A percentile compares a stretch with the other conserved stretches of the same genome.
phyloP scores from a whole-genome alignment of 2,113 vertebrate species.

The Manacus vitellinus region DNA sequence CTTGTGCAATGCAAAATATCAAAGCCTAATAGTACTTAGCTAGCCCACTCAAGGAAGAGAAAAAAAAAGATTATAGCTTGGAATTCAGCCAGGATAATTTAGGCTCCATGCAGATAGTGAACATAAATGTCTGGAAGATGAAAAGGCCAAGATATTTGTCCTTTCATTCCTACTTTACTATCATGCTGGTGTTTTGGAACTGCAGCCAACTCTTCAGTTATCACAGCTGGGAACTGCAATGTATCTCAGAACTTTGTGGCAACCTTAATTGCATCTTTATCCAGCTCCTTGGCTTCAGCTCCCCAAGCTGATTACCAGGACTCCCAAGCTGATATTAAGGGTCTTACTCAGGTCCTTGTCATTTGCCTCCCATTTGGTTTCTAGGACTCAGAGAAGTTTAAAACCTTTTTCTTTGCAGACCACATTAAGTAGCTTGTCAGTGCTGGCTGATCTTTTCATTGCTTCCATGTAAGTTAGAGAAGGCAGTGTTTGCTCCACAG shows the following conservation, averaged over 20 bases:
- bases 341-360: neutral
- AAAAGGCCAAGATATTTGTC: conserved; percentile 34
- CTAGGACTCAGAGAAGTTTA: neutral
- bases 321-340: neutral
- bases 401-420: neutral
- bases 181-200: conserved; percentile 7
- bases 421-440: neutral
- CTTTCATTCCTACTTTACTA: conserved; percentile 17
- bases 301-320: neutral
- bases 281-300: neutral
- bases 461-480: neutral
- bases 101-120: conserved; percentile 16
- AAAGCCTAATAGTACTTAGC: neutral
- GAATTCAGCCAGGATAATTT: conserved; percentile 34
- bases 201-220: neutral
- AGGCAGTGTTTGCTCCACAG: neutral
- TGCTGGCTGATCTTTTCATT: neutral
- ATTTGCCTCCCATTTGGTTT: neutral
- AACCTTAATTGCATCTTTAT: conserved; percentile 21
- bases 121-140: conserved; percentile 29
- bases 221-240: conserved; percentile 20
- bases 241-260: neutral
- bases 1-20: neutral
- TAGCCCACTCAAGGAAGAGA: neutral
- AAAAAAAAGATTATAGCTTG: neutral